Percentiles rank a stretch among this genome's conserved stretches.
These are phyloP conservation scores for Parasteatoda lunata DNA, from an alignment of 2,888 invertebrate species.

Conservation along the genomic window DNA sequence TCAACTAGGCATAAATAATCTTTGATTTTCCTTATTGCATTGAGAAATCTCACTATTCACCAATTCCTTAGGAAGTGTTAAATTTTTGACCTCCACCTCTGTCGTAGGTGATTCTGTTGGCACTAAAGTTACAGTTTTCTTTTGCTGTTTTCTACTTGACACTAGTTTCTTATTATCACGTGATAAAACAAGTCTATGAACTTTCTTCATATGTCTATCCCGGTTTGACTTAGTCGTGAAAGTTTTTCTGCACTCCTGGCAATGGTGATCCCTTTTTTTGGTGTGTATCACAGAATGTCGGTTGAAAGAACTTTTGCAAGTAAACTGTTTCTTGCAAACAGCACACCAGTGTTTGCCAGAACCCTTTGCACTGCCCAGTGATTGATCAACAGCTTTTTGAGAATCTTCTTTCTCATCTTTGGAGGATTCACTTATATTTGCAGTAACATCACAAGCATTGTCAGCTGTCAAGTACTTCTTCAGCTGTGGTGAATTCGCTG, in stretches of 20 bases:
- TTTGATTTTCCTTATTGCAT: conserved; percentile 2
- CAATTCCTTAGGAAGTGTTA: not conserved
- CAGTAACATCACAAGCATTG: not conserved
- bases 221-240: conserved; percentile 98
- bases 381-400: conserved; percentile 89
- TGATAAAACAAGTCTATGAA: conserved; percentile 77
- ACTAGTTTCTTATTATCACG: no score
- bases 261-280: conserved; percentile 95
- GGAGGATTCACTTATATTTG: not conserved
- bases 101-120: not conserved
- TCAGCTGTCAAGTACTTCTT: conserved; percentile 30
- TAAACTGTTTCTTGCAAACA: conserved; percentile 91
- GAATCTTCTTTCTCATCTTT: conserved; percentile 89
- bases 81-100: not conserved
- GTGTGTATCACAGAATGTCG: conserved; percentile 96
- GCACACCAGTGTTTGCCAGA: conserved; percentile 85
- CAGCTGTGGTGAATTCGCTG: conserved; percentile 79
- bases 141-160: no score
- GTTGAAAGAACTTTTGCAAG: conserved; percentile 94
- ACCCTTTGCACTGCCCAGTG: not conserved
- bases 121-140: no score
- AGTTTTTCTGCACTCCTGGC: conserved; percentile 90
- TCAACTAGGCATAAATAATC: not conserved
- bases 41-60: not conserved
- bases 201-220: conserved; percentile 91